Conservation (phyloP, 2,797 vertebrate species). For the Manis pentadactyla region DNA sequence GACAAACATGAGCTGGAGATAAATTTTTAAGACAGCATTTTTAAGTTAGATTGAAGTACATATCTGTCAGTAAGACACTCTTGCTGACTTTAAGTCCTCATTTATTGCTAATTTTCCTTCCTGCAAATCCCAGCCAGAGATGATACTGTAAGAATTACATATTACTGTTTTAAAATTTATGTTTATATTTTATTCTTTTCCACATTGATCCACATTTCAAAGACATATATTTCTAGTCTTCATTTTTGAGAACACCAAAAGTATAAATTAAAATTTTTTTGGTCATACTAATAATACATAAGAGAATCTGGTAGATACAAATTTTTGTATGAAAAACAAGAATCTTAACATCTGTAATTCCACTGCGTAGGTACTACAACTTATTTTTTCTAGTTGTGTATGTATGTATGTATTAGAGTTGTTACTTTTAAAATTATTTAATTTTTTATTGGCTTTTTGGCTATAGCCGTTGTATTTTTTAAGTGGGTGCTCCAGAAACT, state of each 20-base stretch:
- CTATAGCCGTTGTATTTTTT: background rate
- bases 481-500: background rate
- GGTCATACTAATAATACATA: background rate
- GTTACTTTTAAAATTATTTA: background rate
- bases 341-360: background rate
- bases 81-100: background rate
- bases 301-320: background rate
- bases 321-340: slow-evolving; percentile 21
- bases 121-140: background rate
- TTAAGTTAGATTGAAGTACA: background rate
- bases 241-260: slow-evolving; percentile 30
- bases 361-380: background rate
- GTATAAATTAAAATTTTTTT: background rate
- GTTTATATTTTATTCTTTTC: slow-evolving; percentile 44
- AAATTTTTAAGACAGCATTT: background rate
- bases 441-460: slow-evolving; percentile 26
- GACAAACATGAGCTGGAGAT: background rate
- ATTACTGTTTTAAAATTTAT: slow-evolving; percentile 27
- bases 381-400: background rate
- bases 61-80: background rate
- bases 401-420: background rate
- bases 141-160: background rate
- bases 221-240: slow-evolving; percentile 39
- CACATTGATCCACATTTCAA: slow-evolving; percentile 18
- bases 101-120: slow-evolving; percentile 41